Conservation (phyloP, 2,113 vertebrate species). For the Ameiurus melas region DNA sequence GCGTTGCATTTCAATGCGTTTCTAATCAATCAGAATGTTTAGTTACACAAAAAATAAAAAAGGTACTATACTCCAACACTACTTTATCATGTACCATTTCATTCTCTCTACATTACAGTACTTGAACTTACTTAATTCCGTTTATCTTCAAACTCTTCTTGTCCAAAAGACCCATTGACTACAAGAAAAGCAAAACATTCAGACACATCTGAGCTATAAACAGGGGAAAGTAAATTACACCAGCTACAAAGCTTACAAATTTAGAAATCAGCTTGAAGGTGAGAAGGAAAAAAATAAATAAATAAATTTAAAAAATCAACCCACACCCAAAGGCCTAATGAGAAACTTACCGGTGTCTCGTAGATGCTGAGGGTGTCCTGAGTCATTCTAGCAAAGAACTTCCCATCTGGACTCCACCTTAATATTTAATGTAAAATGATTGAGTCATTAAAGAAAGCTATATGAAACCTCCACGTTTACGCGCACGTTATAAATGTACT, state of each 20-base stretch:
- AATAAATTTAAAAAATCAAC: no score
- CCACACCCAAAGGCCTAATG: neutral
- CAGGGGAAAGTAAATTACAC: neutral
- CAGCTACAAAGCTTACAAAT: neutral
- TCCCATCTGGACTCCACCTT: conserved; percentile 98
- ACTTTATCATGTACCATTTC: neutral
- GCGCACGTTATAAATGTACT: neutral
- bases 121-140: conserved; percentile 88
- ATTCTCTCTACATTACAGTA: no score
- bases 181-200: conserved; percentile 31
- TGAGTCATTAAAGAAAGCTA: neutral
- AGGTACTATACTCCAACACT: neutral
- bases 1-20: neutral
- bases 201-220: conserved; percentile 16
- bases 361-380: conserved; percentile 95
- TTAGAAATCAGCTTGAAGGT: neutral
- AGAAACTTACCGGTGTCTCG: conserved; percentile 89
- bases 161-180: conserved; percentile 98
- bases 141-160: conserved; percentile 98
- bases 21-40: neutral
- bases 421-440: conserved; percentile 30
- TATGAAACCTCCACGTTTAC: neutral
- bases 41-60: neutral
- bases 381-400: conserved; percentile 98
- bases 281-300: neutral